phyloP scores from a whole-genome alignment of 1,140 invertebrate species.

The Euura saliciscinereae region DNA sequence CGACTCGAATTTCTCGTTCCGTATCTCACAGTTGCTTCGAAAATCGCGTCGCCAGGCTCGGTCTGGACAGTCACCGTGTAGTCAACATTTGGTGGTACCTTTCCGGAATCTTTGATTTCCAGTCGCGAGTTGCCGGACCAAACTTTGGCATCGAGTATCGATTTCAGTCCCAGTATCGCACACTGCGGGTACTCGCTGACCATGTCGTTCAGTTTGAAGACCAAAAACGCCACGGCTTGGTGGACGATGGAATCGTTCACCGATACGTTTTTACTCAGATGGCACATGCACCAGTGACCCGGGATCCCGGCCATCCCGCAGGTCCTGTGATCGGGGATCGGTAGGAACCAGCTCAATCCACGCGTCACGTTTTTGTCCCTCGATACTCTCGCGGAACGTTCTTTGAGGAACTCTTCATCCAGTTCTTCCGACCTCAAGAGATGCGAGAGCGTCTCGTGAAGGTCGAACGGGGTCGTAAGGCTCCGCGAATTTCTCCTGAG shows the following conservation, averaged over 20 bases:
- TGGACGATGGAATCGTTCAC: conserved; percentile 57
- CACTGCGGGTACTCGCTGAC: conserved; percentile 67
- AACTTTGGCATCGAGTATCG: conserved; percentile 63
- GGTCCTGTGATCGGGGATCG: conserved; percentile 73
- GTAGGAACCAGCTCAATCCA: conserved; percentile 78
- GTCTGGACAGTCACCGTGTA: conserved; percentile 72
- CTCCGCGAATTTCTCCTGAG: conserved; percentile 61
- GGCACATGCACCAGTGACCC: conserved; percentile 86
- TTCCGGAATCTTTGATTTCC: conserved; percentile 47
- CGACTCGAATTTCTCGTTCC: conserved; percentile 53
- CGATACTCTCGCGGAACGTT: conserved; percentile 33
- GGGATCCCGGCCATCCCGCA: conserved; percentile 78
- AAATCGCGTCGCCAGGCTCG: conserved; percentile 72
- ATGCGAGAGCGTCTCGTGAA: conserved; percentile 70
- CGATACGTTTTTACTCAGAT: conserved; percentile 63
- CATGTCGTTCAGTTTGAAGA: conserved; percentile 69
- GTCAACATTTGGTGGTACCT: conserved; percentile 57
- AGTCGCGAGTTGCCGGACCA: conserved; percentile 53
- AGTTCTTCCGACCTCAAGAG: conserved; percentile 60
- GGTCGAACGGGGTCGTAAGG: conserved; percentile 67
- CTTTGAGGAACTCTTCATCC: conserved; percentile 34
- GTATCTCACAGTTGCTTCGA: conserved; percentile 73
- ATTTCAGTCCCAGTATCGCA: conserved; percentile 59
- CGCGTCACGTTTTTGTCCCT: conserved; percentile 49
- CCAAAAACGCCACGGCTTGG: conserved; percentile 62